Evolutionary conservation across 2,888 invertebrate species (phyloP).

Genomic region (Gastracanthus pulcherrimus): DNA sequence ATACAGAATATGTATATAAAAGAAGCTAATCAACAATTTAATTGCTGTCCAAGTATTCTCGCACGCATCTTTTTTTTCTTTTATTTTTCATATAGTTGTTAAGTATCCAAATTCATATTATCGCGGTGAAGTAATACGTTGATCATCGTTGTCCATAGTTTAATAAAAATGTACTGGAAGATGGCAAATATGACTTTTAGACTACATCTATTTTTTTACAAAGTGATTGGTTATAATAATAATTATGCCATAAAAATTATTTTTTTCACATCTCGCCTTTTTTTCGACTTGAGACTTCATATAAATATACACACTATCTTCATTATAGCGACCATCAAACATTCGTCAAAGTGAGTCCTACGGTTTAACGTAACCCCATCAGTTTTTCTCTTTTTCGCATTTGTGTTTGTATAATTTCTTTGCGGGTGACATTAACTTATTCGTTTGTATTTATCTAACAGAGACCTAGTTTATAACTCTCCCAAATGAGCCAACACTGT

Average conservation of each 20-base stretch:
- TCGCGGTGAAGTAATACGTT: slow-evolving; percentile 28
- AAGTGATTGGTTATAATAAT: slow-evolving; percentile 44
- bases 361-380: slow-evolving; percentile 23
- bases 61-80: slow-evolving; percentile 29
- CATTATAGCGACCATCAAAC: slow-evolving; percentile 48
- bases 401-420: slow-evolving; percentile 40
- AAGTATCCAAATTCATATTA: slow-evolving; percentile 35
- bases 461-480: slow-evolving; percentile 39
- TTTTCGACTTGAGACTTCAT: slow-evolving; percentile 44
- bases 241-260: slow-evolving; percentile 51
- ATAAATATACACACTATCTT: slow-evolving; percentile 54
- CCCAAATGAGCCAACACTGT: slow-evolving; percentile 40
- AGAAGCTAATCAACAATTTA: slow-evolving; percentile 47
- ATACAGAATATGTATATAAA: slow-evolving; percentile 32
- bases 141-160: slow-evolving; percentile 32
- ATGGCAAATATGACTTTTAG: slow-evolving; percentile 44
- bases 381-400: slow-evolving; percentile 17
- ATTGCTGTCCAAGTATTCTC: slow-evolving; percentile 35
- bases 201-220: slow-evolving; percentile 54
- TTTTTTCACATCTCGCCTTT: slow-evolving; percentile 49
- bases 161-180: slow-evolving; percentile 53
- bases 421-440: slow-evolving; percentile 42
- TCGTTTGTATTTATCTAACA: slow-evolving; percentile 39
- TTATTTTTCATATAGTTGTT: slow-evolving; percentile 14
- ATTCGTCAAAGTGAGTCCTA: slow-evolving; percentile 36